Conservation (phyloP, 2,113 vertebrate species). For the Macrotus californicus region DNA sequence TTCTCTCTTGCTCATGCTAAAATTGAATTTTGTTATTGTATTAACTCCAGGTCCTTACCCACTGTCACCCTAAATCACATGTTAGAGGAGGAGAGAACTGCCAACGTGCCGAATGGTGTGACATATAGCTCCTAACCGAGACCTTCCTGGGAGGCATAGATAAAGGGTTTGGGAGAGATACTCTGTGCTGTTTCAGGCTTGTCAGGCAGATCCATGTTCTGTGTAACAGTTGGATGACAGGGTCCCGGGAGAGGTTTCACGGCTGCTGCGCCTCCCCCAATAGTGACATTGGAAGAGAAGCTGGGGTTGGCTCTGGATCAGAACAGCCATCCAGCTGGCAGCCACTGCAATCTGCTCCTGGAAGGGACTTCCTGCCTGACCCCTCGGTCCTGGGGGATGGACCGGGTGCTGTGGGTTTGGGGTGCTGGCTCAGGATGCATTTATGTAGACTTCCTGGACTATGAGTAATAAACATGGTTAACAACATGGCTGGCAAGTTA, state of each 20-base stretch:
- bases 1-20: background rate
- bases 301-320: constrained; percentile 27
- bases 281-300: constrained; percentile 52
- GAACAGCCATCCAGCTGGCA: constrained; percentile 45
- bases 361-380: constrained; percentile 35
- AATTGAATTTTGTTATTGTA: background rate
- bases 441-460: constrained; percentile 1
- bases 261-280: constrained; percentile 25
- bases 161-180: constrained; percentile 61
- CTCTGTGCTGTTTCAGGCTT: constrained; percentile 40
- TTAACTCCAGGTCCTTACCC: background rate
- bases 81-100: background rate
- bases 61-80: background rate
- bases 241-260: constrained; percentile 48
- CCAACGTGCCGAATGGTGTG: background rate
- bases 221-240: constrained; percentile 42
- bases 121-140: background rate
- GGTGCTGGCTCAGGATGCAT: background rate
- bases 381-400: background rate
- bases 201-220: constrained; percentile 63
- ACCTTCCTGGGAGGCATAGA: constrained; percentile 46
- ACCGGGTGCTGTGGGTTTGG: rapidly evolving
- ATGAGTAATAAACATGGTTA: constrained; percentile 51
- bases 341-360: background rate
- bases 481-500: constrained; percentile 25